Conservation (phyloP, 2,113 vertebrate genomes). For the Chaetura pelagica region DNA sequence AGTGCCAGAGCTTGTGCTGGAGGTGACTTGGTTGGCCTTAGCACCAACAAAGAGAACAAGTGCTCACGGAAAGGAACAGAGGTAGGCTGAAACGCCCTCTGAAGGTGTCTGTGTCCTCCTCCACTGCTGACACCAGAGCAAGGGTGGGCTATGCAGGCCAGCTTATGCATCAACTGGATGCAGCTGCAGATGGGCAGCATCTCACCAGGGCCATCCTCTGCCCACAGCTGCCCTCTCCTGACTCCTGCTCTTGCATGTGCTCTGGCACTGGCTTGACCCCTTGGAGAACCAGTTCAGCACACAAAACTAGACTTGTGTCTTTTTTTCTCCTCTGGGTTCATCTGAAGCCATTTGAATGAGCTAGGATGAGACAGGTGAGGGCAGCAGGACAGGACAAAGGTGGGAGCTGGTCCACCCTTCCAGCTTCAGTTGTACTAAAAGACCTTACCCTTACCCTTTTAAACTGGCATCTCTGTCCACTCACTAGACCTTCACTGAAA, state of each 20-base stretch:
- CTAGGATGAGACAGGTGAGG: accelerated
- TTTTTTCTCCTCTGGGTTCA: neutral
- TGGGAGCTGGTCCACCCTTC: neutral
- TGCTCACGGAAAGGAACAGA: neutral
- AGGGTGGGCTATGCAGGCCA: neutral
- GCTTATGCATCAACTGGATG: neutral
- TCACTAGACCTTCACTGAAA: neutral
- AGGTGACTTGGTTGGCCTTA: neutral
- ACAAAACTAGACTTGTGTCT: neutral
- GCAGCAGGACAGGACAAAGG: neutral
- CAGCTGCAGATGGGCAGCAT: neutral
- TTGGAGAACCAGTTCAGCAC: neutral
- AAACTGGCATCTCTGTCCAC: neutral
- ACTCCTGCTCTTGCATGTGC: neutral
- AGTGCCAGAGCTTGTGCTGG: neutral
- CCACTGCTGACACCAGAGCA: neutral
- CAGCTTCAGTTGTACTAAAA: neutral
- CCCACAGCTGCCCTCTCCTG: neutral
- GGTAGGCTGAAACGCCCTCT: neutral
- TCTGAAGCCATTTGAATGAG: neutral
- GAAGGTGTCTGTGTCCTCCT: neutral
- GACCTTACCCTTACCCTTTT: neutral
- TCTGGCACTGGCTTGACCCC: neutral
- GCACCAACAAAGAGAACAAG: neutral
- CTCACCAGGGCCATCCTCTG: neutral